Evolutionary conservation across 2,888 invertebrate genomes (phyloP), one percentile per base, ranked within the genome.

Genomic region (Eupithecia subfuscata): DNA sequence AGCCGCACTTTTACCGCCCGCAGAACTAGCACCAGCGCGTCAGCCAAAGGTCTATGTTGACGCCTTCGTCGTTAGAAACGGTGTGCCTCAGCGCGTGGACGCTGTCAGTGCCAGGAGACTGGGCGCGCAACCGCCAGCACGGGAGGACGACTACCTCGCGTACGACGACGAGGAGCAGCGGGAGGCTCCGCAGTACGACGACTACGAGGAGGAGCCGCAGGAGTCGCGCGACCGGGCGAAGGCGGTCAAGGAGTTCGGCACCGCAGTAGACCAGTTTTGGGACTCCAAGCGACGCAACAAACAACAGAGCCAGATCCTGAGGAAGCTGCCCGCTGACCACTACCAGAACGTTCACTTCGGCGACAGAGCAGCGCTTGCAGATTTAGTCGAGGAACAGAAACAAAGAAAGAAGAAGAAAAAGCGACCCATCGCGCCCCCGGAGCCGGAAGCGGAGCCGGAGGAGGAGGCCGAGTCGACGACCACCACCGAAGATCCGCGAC

Each of bases 321-420:
- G 84, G 37, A 78, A 75, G 71, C 84, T 87, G 9, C 89, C 91
- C 7, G 81, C 82, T 0, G 87, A 89, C 71, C 91, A 95, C 82
- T 95, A 95, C 80, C 86, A 88, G 75, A 89, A 88, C 74, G 94
- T 94, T 16, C 94, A 95, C 79, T 95, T 95, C 78, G 95, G 94
- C 2, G 93, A 94, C 70, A 89, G 93, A 4, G 86, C 89, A 4
- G 86, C 89, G 52, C 77, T 91, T 34, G 88, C 84, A 2, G 85
- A 90, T 25, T 84, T 88, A 70, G 79, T 85, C 25, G 83, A 84
- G 14, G 86, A 76, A 7, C 90, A 90, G 78, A 89, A 86, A 40
- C 78, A 90, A 37, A 90, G 89, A 82, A 87, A 87, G 18, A 87
- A 85, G 68, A 86, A 87, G 37, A 89, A 90, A 48, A 30, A 65